Base-by-base conservation (phyloP, 2,888 invertebrate species). In the Lithophane ornitopus region DNA sequence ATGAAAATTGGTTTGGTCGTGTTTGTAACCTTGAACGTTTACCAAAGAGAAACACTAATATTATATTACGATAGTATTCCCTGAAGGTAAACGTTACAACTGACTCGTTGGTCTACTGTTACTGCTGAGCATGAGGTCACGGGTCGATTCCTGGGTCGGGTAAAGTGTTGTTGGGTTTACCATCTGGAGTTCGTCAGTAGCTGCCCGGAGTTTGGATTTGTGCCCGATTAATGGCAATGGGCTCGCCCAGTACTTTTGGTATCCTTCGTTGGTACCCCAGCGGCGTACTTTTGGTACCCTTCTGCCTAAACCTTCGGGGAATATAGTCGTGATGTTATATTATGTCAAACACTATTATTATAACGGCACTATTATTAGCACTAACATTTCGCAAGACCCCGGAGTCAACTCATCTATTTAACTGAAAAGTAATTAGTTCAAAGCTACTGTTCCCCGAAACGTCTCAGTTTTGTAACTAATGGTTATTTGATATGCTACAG, bases 361-460 rank as follows among this genome's bases (percentile, higher is more conserved):
- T 34, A n/a, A 28, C 58, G 4, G 41, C 11, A 65, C 28, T 65
- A 52, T 59, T 59, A 66, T 59, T n/a, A 49, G n/a, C 52, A 2
- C 26, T 14, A 61, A 61, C n/a, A 56, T 80, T 66, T 19, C 9
- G 14, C 12, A 12, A 11, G 26, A 34, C 28, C 26, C 6, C 28
- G 14, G 14, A 39, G 68, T 19, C 44, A 71, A 19, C 28, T 16
- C 46, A 59, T 11, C n/a, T 73, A 58, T 66, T 66, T 68, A 78
- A 63, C 12, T 19, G 26, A 62, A 52, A 70, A 63, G 52, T 70
- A 82, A 82, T 80, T 82, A 83, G 66, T 63, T 67, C 61, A 28
- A 44, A 56, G 46, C 16, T 68, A 63, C 26, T 70, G 58, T 67
- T 68, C 34, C 46, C 39, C 22, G 19, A 74, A 81, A 77, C 63